phyloP scores from a whole-genome alignment of 2,797 vertebrate genomes.

The Garrulus glandarius region DNA sequence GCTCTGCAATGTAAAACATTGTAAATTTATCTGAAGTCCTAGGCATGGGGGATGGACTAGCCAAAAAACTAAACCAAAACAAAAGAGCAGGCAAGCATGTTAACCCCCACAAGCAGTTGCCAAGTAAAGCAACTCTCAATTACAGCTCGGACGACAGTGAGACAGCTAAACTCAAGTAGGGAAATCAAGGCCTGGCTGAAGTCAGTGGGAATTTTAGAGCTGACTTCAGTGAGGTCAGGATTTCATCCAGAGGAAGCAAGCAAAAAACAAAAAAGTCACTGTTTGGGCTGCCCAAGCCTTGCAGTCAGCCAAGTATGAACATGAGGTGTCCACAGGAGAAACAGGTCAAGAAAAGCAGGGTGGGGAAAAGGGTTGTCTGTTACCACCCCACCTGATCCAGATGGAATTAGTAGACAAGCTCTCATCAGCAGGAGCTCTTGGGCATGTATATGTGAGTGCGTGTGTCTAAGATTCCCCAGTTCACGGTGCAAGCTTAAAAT shows the following conservation, averaged over 20 bases:
- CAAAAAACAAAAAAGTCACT: background rate
- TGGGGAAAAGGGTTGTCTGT: background rate
- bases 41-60: background rate
- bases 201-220: background rate
- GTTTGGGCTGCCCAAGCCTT: background rate
- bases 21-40: background rate
- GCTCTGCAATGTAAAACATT: background rate
- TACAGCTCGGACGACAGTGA: background rate
- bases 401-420: background rate
- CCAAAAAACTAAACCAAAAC: background rate
- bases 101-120: background rate
- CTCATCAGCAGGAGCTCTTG: background rate
- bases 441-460: background rate
- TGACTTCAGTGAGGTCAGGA: background rate
- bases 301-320: background rate
- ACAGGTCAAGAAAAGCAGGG: background rate
- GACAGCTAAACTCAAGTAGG: background rate
- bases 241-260: conserved; percentile 2
- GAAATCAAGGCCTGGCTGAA: conserved; percentile 27
- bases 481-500: background rate
- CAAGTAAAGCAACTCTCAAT: conserved; percentile 48
- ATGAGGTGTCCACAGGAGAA: background rate
- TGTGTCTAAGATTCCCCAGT: background rate
- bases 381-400: background rate
- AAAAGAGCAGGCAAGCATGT: background rate